Evolutionary conservation across 1,140 invertebrate genomes (phyloP), one percentile per base, ranked within the genome.

Genomic region (Drosophila sp.): DNA sequence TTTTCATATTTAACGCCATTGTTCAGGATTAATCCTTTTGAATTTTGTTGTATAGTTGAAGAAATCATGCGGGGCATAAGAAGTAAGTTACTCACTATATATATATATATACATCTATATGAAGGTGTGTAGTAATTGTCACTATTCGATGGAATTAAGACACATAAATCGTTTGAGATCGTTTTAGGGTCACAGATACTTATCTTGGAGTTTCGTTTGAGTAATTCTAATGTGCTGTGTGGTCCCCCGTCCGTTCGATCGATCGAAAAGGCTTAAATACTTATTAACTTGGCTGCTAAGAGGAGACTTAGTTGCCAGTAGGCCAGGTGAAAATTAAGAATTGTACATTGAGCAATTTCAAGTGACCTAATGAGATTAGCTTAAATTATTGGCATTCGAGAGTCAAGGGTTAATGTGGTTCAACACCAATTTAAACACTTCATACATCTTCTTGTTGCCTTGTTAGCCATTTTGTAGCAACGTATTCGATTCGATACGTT

Each of bases 401-500:
- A 72, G 63, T 79, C 68, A 68, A 66, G 70, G 66, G 83, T 80
- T 91, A 91, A 91, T 91, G 87, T 91, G 81, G 90, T 79, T 89
- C 90, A 91, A 91, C 90, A 90, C 90, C 90, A 91, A 91, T 91
- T 91, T 90, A 80, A 78, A 91, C 90, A 91, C 90, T 89, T 91
- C 79, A 90, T 91, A 85, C 80, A 90, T 91, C 90, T 91, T 91
- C 83, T 17, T 17, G 17, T 17, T 91, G 89, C 89, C 90, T 91
- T 91, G 90, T 91, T 91, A 91, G 72, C 70, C 64, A 81, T 83
- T 50, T 50, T 50, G 10, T 2, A n/a, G 2, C 30, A 60, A 27
- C 10, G 44, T 23, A 50, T 50, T 11, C 35, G 44, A 8, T 47
- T 47, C 44, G 44, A 50, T 50, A 11, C 35, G 44, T 4, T 47